A percentile compares a stretch with the other conserved stretches of the same genome.
phyloP scores from a whole-genome alignment of 1,140 invertebrate species.

The Bacillus rossius region DNA sequence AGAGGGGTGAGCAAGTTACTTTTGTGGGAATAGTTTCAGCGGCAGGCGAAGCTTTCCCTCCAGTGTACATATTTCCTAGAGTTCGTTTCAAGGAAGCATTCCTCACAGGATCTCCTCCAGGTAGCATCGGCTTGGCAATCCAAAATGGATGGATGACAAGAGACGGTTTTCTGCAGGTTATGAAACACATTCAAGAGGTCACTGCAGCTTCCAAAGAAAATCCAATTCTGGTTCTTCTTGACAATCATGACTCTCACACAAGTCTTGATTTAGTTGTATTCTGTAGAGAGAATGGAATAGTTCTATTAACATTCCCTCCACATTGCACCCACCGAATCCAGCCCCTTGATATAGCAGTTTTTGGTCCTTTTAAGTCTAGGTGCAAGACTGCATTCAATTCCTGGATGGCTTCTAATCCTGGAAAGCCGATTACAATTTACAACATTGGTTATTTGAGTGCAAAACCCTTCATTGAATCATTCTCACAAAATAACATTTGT shows the following conservation, averaged over 20 bases:
- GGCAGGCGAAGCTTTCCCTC: constrained; percentile 31
- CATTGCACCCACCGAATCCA: constrained; percentile 38
- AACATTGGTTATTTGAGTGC: constrained; percentile 28
- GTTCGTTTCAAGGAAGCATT: constrained; percentile 29
- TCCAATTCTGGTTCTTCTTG: constrained; percentile 21
- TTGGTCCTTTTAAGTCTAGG: constrained; percentile 35
- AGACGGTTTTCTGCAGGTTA: constrained; percentile 40
- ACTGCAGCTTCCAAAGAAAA: constrained; percentile 18
- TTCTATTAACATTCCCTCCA: constrained; percentile 31
- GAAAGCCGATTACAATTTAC: constrained; percentile 31
- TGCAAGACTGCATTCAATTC: constrained; percentile 41
- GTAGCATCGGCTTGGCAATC: constrained; percentile 19
- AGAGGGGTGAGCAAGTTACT: constrained; percentile 36
- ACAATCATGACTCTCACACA: constrained; percentile 28
- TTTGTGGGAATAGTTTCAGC: constrained; percentile 34
- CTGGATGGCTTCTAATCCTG: constrained; percentile 30
- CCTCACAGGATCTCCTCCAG: constrained; percentile 29
- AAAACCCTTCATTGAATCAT: constrained; percentile 23
- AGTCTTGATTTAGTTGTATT: background rate
- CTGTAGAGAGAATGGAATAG: constrained; percentile 30
- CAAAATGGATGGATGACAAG: constrained; percentile 42
- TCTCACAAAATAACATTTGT: constrained; percentile 33
- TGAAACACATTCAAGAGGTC: constrained; percentile 39
- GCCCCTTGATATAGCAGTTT: constrained; percentile 37
- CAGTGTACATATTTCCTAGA: constrained; percentile 35